phyloP scores from a whole-genome alignment of 2,113 vertebrate genomes.

The Emberiza fucata region DNA sequence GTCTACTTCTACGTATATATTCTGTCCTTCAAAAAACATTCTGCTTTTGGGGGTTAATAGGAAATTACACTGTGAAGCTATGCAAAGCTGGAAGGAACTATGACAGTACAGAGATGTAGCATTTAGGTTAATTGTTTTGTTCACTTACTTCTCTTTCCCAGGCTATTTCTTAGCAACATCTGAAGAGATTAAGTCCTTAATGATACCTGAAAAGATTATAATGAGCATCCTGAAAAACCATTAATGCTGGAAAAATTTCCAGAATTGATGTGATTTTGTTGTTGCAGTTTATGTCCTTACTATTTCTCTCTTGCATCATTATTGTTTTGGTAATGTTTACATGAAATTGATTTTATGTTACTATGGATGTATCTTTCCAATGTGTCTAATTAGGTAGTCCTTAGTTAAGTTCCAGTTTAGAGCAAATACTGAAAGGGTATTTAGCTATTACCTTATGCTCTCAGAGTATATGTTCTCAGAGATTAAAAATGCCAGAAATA shows the following conservation, averaged over 20 bases:
- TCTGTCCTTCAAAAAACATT: conserved; percentile 23
- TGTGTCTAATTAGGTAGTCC: not conserved
- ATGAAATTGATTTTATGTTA: conserved; percentile 12
- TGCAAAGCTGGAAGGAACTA: conserved; percentile 42
- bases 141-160: conserved; percentile 45
- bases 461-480: not conserved
- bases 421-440: conserved; percentile 38
- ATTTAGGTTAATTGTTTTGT: conserved; percentile 65
- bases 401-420: conserved; percentile 46
- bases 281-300: not conserved
- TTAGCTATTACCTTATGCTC: conserved; percentile 29
- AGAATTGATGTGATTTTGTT: not conserved
- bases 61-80: conserved; percentile 34
- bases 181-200: not conserved
- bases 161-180: not conserved
- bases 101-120: not conserved
- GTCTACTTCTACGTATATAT: conserved; percentile 11
- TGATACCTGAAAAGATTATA: not conserved
- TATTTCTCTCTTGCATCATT: not conserved
- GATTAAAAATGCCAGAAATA: conserved; percentile 11
- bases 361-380: conserved; percentile 33
- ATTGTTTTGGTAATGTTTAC: not conserved
- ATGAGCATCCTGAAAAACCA: not conserved
- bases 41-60: not conserved
- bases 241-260: not conserved